Conservation (phyloP, 2,888 invertebrate genomes). For the Ophioninae sp. region DNA sequence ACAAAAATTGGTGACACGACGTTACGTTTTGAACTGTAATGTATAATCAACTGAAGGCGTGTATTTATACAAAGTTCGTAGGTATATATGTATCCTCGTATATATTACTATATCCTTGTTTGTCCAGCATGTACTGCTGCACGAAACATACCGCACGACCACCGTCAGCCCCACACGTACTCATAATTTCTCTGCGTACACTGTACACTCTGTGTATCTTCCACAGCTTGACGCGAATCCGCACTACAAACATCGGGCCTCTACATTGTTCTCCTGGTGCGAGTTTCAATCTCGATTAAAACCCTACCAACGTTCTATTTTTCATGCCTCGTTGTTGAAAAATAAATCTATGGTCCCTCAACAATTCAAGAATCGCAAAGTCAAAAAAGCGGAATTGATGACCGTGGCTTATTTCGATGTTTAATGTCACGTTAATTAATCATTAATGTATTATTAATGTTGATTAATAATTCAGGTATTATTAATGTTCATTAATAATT, state of each 20-base stretch:
- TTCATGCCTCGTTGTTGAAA: neutral
- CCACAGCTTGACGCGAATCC: constrained; percentile 29
- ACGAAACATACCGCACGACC: neutral
- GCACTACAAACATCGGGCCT: constrained; percentile 42
- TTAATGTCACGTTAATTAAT: neutral
- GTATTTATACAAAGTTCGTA: constrained; percentile 16
- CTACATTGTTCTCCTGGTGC: constrained; percentile 9
- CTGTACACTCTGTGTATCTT: neutral
- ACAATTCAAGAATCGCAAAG: neutral
- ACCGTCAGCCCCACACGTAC: constrained; percentile 18
- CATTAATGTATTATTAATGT: too few species aligned
- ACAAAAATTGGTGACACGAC: neutral
- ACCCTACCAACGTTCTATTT: neutral
- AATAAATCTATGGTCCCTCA: neutral
- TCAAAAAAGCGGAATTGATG: neutral
- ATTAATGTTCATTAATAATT: too few species aligned
- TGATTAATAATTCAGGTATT: too few species aligned
- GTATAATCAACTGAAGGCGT: constrained; percentile 21
- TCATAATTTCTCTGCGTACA: constrained; percentile 18
- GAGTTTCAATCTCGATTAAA: constrained; percentile 5
- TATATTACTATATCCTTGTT: constrained; percentile 44
- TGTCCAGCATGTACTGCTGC: constrained; percentile 45
- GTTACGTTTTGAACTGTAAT: neutral
- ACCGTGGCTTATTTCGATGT: neutral
- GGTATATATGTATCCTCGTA: constrained; percentile 8